phyloP scores from a whole-genome alignment of 2,113 vertebrate genomes.

The Gallinago undulata region DNA sequence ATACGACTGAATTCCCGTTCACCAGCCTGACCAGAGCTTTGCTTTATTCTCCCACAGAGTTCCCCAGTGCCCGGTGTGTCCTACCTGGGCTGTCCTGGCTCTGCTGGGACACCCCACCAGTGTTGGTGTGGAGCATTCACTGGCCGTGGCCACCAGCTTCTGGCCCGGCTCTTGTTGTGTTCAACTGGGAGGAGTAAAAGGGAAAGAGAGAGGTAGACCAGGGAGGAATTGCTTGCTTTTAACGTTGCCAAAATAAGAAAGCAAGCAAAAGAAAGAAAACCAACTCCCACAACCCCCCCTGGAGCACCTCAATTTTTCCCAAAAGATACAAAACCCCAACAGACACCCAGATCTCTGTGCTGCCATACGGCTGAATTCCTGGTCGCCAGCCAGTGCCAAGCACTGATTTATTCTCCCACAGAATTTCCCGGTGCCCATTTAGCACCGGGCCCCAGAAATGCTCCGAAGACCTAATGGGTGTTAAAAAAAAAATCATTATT shows the following conservation, averaged over 20 bases:
- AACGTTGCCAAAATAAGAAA: not conserved
- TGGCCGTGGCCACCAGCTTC: no score
- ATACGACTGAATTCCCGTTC: not conserved
- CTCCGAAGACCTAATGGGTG: accelerated
- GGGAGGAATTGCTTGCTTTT: not conserved
- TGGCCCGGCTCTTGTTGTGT: not conserved
- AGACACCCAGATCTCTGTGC: not conserved
- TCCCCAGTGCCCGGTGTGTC: not conserved
- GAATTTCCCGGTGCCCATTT: accelerated
- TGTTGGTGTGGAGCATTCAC: not conserved
- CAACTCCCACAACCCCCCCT: not conserved
- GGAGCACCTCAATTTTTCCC: not conserved
- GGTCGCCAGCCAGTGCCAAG: no score
- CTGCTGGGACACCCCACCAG: not conserved
- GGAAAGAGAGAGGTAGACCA: no score
- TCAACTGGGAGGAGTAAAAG: not conserved
- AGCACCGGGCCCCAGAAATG: accelerated
- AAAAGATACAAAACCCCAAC: not conserved
- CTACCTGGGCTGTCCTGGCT: not conserved
- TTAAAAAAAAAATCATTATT: not conserved
- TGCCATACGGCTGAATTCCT: accelerated
- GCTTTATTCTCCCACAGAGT: not conserved
- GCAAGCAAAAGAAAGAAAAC: not conserved
- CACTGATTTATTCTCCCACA: not conserved
- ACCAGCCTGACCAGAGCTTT: not conserved